These are phyloP conservation scores for Dendrolimus punctatus DNA, from an alignment of 1,140 invertebrate species.

Conservation along the genomic window DNA sequence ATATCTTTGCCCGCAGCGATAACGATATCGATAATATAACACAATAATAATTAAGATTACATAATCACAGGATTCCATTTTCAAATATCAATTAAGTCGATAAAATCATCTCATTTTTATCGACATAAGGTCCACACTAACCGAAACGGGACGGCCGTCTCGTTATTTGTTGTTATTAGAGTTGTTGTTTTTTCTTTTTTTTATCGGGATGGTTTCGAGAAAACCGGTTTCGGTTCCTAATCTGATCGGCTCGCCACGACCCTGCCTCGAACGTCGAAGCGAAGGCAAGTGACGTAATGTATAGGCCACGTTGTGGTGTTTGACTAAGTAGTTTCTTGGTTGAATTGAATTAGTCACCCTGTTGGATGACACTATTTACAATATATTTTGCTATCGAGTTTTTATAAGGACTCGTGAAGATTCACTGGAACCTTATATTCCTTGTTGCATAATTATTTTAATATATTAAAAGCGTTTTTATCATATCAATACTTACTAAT, in stretches of 20 bases:
- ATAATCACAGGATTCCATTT: no score
- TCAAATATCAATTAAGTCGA: constrained; percentile 20
- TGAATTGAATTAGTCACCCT: no score
- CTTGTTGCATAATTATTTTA: no score
- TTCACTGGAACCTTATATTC: no score
- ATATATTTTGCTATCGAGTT: no score
- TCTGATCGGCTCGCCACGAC: constrained; percentile 62
- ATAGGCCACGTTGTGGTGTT: neutral
- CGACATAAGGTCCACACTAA: constrained; percentile 34
- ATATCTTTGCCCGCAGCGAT: no score
- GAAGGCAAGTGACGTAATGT: constrained; percentile 3
- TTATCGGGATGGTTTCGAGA: constrained; percentile 49
- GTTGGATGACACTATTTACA: no score
- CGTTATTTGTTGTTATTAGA: constrained; percentile 70
- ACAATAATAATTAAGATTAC: no score
- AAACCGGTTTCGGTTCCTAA: constrained; percentile 52
- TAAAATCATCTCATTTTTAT: constrained; percentile 21
- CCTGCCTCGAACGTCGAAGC: constrained; percentile 7
- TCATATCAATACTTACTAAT: no score
- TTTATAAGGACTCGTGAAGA: no score
- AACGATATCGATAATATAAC: no score
- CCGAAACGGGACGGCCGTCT: constrained; percentile 28
- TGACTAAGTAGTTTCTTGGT: neutral
- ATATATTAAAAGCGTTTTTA: no score
- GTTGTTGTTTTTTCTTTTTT: constrained; percentile 58